Conservation (phyloP, 2,888 invertebrate species). For the Caenorhabditis sp. region DNA sequence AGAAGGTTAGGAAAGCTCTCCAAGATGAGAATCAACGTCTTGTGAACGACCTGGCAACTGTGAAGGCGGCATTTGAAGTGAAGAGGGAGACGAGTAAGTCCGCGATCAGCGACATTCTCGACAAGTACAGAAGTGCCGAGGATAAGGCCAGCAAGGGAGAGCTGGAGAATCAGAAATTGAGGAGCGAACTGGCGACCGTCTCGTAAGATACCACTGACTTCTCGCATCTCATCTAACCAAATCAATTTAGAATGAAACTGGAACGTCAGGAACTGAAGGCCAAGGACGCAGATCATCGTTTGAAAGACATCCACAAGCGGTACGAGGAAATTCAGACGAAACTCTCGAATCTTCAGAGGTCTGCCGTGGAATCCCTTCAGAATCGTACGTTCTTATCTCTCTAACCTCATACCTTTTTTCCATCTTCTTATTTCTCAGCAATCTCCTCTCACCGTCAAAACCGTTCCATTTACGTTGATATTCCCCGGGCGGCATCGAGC, state of each 20-base stretch:
- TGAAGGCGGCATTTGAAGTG: slow-evolving; percentile 51
- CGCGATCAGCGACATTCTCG: slow-evolving; percentile 48
- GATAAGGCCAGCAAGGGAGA: slow-evolving; percentile 44
- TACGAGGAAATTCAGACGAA: slow-evolving; percentile 40
- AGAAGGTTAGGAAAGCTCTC: slow-evolving; percentile 40
- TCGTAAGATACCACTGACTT: slow-evolving; percentile 22
- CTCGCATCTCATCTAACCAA: too few species aligned
- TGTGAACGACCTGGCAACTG: slow-evolving; percentile 38
- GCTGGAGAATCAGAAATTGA: slow-evolving; percentile 43
- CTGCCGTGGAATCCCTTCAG: slow-evolving; percentile 51
- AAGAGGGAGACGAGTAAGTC: slow-evolving; percentile 52
- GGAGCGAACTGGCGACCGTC: slow-evolving; percentile 32
- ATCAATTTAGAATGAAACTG: slow-evolving; percentile 53
- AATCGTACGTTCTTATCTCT: slow-evolving; percentile 25
- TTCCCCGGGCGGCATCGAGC: slow-evolving; percentile 42
- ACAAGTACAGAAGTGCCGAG: slow-evolving; percentile 51
- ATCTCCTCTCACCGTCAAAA: slow-evolving; percentile 30
- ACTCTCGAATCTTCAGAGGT: slow-evolving; percentile 23
- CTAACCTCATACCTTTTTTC: neutral
- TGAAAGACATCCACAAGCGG: slow-evolving; percentile 31
- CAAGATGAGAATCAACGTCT: slow-evolving; percentile 50
- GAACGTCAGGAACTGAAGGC: slow-evolving; percentile 54
- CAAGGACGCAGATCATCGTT: slow-evolving; percentile 21
- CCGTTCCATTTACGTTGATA: slow-evolving; percentile 53
- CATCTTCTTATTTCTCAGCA: slow-evolving; percentile 23